phyloP scores from a whole-genome alignment of 2,888 invertebrate genomes.

The Nephrotoma guestfalica region DNA sequence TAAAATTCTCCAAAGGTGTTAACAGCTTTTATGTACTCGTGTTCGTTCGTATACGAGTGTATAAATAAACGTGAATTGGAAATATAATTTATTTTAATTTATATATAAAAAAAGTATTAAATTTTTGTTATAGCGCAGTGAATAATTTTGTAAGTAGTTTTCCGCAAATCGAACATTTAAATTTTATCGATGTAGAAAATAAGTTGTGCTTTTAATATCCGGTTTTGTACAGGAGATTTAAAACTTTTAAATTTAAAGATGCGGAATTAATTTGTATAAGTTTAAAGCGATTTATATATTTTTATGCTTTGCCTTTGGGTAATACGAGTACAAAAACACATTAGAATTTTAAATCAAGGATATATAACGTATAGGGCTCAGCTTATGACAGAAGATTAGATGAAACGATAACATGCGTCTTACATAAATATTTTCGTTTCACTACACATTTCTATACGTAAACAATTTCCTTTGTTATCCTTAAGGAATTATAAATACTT shows the following conservation, averaged over 20 bases:
- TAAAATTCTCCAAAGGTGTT: background rate
- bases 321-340: background rate
- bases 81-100: background rate
- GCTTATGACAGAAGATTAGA: background rate
- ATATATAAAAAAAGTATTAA: background rate
- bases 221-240: background rate
- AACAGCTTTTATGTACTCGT: background rate
- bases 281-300: background rate
- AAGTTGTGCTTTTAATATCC: background rate
- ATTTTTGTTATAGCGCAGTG: background rate
- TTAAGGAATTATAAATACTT: background rate
- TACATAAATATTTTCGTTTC: no score
- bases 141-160: background rate
- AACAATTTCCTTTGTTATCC: background rate
- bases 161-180: no score
- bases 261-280: background rate
- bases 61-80: background rate
- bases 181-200: background rate
- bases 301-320: background rate
- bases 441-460: background rate
- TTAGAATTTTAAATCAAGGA: background rate
- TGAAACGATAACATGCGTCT: background rate
- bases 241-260: background rate
- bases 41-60: background rate
- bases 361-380: background rate